Conservation (phyloP, 2,888 invertebrate species). For the Noctua comes region DNA sequence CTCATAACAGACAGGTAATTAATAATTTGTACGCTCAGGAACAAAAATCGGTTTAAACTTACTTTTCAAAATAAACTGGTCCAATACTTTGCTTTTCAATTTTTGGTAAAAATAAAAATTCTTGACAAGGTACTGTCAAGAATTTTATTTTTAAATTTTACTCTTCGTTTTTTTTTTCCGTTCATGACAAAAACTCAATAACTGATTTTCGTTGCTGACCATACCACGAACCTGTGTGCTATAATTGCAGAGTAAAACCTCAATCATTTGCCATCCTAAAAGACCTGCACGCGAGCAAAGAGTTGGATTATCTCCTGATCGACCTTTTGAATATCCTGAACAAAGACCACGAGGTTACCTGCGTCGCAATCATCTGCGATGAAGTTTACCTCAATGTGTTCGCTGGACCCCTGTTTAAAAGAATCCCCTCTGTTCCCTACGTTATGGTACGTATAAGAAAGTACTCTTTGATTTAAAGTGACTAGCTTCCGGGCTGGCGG, state of each 20-base stretch:
- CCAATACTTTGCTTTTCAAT: background rate
- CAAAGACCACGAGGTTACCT: slow-evolving; percentile 81
- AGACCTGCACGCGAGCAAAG: slow-evolving; percentile 72
- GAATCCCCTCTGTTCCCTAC: slow-evolving; percentile 84
- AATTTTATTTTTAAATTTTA: no score
- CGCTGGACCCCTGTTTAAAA: slow-evolving; percentile 85
- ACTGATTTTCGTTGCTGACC: background rate
- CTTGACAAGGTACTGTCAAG: no score
- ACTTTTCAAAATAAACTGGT: background rate
- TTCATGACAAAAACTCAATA: background rate
- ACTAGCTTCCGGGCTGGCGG: background rate
- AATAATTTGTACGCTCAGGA: background rate
- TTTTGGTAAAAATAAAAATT: background rate
- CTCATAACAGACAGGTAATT: background rate
- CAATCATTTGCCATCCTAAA: slow-evolving; percentile 73
- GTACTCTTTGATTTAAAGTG: background rate
- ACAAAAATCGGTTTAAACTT: background rate
- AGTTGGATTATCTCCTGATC: slow-evolving; percentile 79
- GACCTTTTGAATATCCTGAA: slow-evolving; percentile 77
- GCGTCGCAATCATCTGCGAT: slow-evolving; percentile 89
- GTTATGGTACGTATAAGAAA: slow-evolving; percentile 84
- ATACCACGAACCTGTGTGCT: background rate
- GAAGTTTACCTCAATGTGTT: slow-evolving; percentile 89
- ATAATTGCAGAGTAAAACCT: slow-evolving; percentile 67
- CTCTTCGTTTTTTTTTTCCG: no score